These are phyloP conservation scores for Tenthredo amoena DNA, from an alignment of 2,888 invertebrate species.

Conservation along the genomic window DNA sequence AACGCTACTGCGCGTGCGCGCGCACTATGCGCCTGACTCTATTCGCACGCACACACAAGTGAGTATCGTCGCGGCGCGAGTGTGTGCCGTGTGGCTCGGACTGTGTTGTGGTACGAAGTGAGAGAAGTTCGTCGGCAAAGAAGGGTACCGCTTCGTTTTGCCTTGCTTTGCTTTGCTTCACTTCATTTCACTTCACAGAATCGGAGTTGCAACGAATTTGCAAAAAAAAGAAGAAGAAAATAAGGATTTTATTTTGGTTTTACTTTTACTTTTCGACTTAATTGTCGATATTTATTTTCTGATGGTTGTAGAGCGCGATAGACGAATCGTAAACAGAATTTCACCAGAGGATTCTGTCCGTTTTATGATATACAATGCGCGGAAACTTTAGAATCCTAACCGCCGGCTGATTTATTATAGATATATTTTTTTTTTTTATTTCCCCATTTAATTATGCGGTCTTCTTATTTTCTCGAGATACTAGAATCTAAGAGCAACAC, in stretches of 20 bases:
- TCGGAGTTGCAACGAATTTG: too few species aligned
- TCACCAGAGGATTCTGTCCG: not conserved
- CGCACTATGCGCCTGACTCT: not conserved
- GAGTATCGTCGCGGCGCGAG: not conserved
- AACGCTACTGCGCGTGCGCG: not conserved
- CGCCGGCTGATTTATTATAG: not conserved
- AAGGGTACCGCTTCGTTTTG: not conserved
- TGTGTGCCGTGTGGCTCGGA: not conserved
- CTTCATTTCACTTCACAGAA: not conserved
- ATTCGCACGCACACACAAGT: not conserved
- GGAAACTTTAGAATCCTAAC: not conserved
- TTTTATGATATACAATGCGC: not conserved
- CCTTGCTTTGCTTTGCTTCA: not conserved
- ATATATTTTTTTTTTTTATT: not conserved
- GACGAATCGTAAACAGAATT: not conserved
- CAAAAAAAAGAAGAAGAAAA: not conserved
- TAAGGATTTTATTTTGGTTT: not conserved
- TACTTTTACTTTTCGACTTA: not conserved
- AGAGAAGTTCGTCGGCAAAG: not conserved
- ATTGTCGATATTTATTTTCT: not conserved
- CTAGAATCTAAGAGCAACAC: constrained; percentile 17
- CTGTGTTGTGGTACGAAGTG: not conserved
- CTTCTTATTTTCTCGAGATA: not conserved
- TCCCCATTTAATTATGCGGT: not conserved
- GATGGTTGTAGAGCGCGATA: not conserved